Evolutionary conservation across 2,113 vertebrate species (phyloP).

Genomic region (Aleadryas rufinucha): DNA sequence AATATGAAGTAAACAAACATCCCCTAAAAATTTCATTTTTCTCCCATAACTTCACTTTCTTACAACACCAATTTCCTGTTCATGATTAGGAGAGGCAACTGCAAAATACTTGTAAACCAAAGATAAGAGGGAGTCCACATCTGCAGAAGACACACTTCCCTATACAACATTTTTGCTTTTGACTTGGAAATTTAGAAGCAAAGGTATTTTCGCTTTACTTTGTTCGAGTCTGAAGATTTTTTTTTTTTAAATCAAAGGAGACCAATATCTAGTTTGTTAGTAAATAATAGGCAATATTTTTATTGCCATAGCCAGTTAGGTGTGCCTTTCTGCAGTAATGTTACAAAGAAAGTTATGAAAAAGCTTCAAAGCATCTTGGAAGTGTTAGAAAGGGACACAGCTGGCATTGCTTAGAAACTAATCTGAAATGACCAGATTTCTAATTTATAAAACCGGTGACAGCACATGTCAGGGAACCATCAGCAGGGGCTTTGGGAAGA

Average conservation of each 20-base stretch:
- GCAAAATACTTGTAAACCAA: neutral
- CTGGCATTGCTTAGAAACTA: neutral
- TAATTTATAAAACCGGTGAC: slow-evolving; percentile 48
- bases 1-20: neutral
- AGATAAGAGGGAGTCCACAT: neutral
- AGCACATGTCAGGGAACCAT: neutral
- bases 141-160: neutral
- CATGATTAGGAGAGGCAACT: neutral
- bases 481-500: neutral
- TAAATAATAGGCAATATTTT: slow-evolving; percentile 35
- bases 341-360: slow-evolving; percentile 23
- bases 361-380: slow-evolving; percentile 53
- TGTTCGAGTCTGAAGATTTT: slow-evolving; percentile 6
- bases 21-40: neutral
- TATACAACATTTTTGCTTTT: slow-evolving; percentile 30
- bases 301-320: slow-evolving; percentile 8
- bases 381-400: neutral
- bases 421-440: slow-evolving; percentile 13
- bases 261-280: slow-evolving; percentile 29
- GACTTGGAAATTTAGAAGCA: slow-evolving; percentile 24
- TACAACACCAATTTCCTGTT: neutral
- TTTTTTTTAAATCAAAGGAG: slow-evolving; percentile 11
- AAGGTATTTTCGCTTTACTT: slow-evolving; percentile 25
- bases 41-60: neutral
- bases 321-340: neutral